A percentile compares a stretch with the other conserved stretches of the same genome.
These are phyloP conservation scores for Rhabdomys pumilio DNA, from an alignment of 2,797 vertebrate species.

Conservation along the genomic window DNA sequence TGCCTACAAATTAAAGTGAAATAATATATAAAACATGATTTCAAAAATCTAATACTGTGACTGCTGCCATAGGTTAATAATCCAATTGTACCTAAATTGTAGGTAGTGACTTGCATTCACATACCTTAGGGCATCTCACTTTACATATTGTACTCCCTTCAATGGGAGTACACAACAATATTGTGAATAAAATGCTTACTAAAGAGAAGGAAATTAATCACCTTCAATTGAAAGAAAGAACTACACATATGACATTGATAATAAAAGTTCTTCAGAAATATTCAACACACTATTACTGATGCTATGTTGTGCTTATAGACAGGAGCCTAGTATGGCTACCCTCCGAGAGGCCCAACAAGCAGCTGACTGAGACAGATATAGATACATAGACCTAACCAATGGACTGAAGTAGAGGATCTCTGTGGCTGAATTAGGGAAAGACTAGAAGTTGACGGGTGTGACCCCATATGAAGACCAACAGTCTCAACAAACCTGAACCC, in stretches of 20 bases:
- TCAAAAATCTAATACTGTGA: not conserved
- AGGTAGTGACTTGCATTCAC: not conserved
- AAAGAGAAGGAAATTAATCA: not conserved
- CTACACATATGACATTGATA: not conserved
- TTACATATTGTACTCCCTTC: not conserved
- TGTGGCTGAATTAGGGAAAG: not conserved
- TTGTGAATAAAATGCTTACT: not conserved
- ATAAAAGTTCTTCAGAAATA: not conserved
- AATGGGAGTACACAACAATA: not conserved
- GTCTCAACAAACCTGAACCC: not conserved
- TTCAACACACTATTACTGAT: not conserved
- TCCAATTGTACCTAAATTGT: not conserved
- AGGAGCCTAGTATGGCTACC: not conserved
- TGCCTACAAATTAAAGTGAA: not conserved
- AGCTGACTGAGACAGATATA: not conserved
- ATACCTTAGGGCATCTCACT: not conserved
- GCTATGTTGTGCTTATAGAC: not conserved
- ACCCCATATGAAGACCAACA: not conserved
- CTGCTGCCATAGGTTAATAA: not conserved
- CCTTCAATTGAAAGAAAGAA: not conserved
- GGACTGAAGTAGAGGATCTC: not conserved
- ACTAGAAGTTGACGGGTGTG: fast-evolving
- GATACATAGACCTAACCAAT: not conserved
- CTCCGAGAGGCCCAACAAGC: not conserved
- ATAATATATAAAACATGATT: constrained; percentile 7